Percentiles rank a stretch among this genome's conserved stretches.
phyloP scores from a whole-genome alignment of 2,797 vertebrate species.

The Falco columbarius region DNA sequence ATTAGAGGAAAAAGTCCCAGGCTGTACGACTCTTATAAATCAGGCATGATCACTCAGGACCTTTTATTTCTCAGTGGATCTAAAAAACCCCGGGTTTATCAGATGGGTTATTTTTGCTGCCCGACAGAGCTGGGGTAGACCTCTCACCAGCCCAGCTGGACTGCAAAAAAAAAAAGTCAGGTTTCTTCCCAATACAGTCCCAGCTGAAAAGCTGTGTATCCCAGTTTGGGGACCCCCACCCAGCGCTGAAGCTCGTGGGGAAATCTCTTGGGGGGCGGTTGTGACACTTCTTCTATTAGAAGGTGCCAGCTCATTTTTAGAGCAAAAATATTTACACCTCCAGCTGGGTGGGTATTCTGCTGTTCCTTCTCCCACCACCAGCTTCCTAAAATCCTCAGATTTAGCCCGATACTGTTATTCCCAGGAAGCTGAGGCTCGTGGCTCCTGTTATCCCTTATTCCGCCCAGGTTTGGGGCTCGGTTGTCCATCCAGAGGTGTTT shows the following conservation, averaged over 20 bases:
- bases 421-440: not conserved
- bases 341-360: not conserved
- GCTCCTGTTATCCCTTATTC: not conserved
- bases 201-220: not conserved
- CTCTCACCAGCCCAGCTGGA: too few species aligned
- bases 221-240: rapidly evolving
- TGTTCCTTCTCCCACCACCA: not conserved
- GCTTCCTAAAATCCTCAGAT: not conserved
- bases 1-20: not conserved
- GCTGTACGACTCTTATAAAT: rapidly evolving
- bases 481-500: not conserved
- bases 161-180: rapidly evolving
- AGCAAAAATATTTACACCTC: not conserved
- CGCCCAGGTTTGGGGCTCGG: rapidly evolving
- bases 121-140: not conserved
- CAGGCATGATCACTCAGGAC: rapidly evolving
- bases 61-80: not conserved
- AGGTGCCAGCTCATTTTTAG: not conserved
- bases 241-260: rapidly evolving
- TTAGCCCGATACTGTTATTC: not conserved
- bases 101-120: not conserved
- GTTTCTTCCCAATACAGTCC: not conserved
- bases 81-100: not conserved
- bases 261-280: not conserved
- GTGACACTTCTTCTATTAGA: not conserved